Conservation (phyloP, 2,797 vertebrate species). For the Phrynocephalus forsythii region DNA sequence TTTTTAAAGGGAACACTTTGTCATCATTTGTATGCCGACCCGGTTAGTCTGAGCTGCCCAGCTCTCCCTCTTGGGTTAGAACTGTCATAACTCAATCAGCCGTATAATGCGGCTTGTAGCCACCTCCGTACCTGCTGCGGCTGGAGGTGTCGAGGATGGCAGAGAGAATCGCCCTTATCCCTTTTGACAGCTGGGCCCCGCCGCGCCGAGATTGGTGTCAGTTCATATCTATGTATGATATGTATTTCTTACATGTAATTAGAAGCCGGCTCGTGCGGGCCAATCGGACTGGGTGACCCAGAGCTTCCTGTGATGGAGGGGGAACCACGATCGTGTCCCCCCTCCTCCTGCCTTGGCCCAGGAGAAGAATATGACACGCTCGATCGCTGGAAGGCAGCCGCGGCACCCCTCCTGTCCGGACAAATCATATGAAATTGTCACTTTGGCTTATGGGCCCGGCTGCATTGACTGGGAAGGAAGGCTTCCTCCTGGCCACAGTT, state of each 20-base stretch:
- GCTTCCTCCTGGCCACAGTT: constrained; percentile 50
- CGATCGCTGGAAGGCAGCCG: constrained; percentile 70
- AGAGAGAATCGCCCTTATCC: constrained; percentile 87
- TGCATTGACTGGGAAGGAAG: constrained; percentile 66
- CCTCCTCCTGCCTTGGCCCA: constrained; percentile 66
- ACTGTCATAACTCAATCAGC: constrained; percentile 99
- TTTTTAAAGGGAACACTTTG: constrained; percentile 99
- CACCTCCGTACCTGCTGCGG: constrained; percentile 74
- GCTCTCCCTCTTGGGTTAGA: constrained; percentile 87
- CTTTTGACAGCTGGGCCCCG: constrained; percentile 86
- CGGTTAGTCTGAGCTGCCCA: constrained; percentile 82
- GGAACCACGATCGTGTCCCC: constrained; percentile 67
- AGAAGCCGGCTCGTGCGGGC: constrained; percentile 74
- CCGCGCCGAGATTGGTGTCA: constrained; percentile 86
- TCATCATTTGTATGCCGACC: constrained; percentile 98
- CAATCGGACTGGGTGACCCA: constrained; percentile 73
- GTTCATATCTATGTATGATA: constrained; percentile 84
- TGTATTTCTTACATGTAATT: constrained; percentile 81
- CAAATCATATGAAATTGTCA: constrained; percentile 76
- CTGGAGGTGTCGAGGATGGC: constrained; percentile 87
- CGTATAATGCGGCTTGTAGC: constrained; percentile 85
- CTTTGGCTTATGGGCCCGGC: constrained; percentile 71
- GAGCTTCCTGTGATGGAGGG: constrained; percentile 71
- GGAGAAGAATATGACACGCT: constrained; percentile 76
- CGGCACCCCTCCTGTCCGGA: constrained; percentile 69